phyloP scores from a whole-genome alignment of 2,888 invertebrate genomes.

The Eupelmus urozonus region DNA sequence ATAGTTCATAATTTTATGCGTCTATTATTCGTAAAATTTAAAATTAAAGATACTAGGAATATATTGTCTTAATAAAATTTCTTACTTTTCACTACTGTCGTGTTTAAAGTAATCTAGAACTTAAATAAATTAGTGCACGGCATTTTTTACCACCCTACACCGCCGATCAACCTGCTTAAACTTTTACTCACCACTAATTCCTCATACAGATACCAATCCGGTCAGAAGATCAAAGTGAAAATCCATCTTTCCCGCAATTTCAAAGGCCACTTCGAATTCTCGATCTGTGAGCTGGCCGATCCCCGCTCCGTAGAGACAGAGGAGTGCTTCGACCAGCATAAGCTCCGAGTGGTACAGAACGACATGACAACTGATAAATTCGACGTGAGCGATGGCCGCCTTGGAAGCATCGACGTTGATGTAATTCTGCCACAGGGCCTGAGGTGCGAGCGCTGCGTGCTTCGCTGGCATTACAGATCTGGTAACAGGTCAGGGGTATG shows the following conservation, averaged over 20 bases:
- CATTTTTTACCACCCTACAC: no score
- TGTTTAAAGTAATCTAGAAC: no score
- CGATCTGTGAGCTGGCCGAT: constrained; percentile 78
- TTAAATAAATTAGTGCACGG: no score
- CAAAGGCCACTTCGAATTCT: constrained; percentile 75
- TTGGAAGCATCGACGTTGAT: constrained; percentile 61
- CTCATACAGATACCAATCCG: constrained; percentile 69
- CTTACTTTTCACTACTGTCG: no score
- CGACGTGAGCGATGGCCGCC: constrained; percentile 63
- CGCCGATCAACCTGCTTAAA: no score
- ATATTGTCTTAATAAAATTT: no score
- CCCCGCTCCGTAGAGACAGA: constrained; percentile 77
- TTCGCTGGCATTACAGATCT: constrained; percentile 80
- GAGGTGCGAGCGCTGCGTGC: constrained; percentile 65
- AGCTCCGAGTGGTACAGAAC: constrained; percentile 68
- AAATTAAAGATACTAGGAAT: no score
- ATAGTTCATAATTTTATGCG: no score
- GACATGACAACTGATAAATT: constrained; percentile 64
- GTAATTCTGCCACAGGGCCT: constrained; percentile 5
- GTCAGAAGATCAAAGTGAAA: constrained; percentile 66
- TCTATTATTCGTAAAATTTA: no score
- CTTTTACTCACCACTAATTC: no score
- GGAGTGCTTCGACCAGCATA: constrained; percentile 78
- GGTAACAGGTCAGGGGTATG: constrained; percentile 80
- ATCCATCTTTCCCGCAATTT: constrained; percentile 71